phyloP scores from a whole-genome alignment of 2,888 invertebrate species.

The Calameuta filiformis region DNA sequence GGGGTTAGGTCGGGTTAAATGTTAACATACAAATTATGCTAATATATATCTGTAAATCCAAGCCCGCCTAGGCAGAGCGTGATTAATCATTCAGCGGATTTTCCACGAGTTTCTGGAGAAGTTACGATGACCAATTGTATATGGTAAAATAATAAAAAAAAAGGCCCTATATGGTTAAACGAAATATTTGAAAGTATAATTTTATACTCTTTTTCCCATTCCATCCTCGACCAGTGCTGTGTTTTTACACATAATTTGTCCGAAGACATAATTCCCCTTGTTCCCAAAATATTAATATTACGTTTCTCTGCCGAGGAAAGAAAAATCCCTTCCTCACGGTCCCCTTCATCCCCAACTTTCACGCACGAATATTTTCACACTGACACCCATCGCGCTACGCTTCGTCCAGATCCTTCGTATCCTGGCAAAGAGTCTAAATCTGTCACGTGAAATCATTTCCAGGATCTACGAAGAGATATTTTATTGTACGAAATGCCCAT shows the following conservation, averaged over 20 bases:
- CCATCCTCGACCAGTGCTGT: conserved; percentile 17
- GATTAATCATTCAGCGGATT: conserved; percentile 48
- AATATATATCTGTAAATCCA: conserved; percentile 23
- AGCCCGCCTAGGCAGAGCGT: background rate
- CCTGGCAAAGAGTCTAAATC: background rate
- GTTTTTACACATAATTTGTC: conserved; percentile 37
- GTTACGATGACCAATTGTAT: background rate
- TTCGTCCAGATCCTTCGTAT: too few relatives aligned
- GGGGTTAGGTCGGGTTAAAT: background rate
- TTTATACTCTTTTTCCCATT: conserved; percentile 22
- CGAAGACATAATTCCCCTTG: conserved; percentile 30
- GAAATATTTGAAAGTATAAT: conserved; percentile 36
- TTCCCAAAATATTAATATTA: conserved; percentile 13
- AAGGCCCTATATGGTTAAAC: background rate
- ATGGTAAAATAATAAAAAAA: background rate
- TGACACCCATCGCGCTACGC: background rate
- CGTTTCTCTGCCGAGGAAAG: background rate
- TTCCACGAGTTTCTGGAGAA: background rate
- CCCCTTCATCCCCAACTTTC: too few relatives aligned
- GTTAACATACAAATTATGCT: conserved; percentile 60
- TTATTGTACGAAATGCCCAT: background rate
- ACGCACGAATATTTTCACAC: background rate
- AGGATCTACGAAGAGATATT: background rate
- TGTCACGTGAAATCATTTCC: background rate
- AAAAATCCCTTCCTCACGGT: too few relatives aligned